Evolutionary conservation across 2,888 invertebrate genomes (phyloP).

Genomic region (Cataglyphis livida): DNA sequence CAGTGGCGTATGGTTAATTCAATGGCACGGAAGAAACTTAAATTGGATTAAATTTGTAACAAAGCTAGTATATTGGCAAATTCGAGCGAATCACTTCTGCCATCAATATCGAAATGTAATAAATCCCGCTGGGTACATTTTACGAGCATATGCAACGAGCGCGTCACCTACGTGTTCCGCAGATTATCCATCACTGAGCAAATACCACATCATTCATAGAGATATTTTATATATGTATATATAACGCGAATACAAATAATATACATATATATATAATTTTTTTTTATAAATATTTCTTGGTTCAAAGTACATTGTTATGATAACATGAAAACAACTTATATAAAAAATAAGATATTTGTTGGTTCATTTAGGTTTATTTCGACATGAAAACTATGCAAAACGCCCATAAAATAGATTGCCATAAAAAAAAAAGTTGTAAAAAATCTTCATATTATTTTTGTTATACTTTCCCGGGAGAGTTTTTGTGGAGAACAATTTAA

Average conservation of each 20-base stretch:
- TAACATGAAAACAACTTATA: neutral
- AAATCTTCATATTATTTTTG: neutral
- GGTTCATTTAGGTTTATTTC: neutral
- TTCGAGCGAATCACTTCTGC: constrained; percentile 1
- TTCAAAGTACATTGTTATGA: constrained; percentile 10
- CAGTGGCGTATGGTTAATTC: constrained; percentile 58
- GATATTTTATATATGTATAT: neutral
- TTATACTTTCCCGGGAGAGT: neutral
- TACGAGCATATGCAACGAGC: neutral
- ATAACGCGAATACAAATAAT: neutral
- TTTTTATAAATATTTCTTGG: neutral
- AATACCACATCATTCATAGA: neutral
- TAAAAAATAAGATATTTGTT: neutral
- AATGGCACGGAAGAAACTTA: constrained; percentile 59
- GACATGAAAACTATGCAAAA: neutral
- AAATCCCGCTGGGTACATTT: constrained; percentile 17
- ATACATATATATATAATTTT: neutral
- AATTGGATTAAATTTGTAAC: constrained; percentile 69
- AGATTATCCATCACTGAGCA: neutral
- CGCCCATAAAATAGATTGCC: neutral
- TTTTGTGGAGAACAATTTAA: neutral
- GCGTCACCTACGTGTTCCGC: neutral
- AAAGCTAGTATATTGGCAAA: constrained; percentile 30
- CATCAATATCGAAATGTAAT: neutral
- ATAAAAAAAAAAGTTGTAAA: neutral